phyloP scores from a whole-genome alignment of 2,113 vertebrate species.

The Lanius ludovicianus region DNA sequence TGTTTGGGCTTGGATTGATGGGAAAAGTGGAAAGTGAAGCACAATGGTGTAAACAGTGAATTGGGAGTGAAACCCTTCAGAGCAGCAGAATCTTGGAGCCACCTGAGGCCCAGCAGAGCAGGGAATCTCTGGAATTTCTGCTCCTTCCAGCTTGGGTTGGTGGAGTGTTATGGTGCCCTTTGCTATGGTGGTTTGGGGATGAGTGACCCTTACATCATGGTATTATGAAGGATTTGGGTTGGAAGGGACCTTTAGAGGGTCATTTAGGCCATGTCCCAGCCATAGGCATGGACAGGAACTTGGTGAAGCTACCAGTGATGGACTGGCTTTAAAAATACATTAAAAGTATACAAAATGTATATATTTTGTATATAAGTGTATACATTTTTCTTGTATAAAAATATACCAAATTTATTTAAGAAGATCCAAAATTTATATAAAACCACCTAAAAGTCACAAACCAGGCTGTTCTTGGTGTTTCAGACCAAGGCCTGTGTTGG shows the following conservation, averaged over 20 bases:
- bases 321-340: not conserved
- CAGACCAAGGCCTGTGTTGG: not conserved
- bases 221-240: not conserved
- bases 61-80: not conserved
- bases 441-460: not conserved
- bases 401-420: too few species aligned
- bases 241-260: not conserved
- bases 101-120: not conserved
- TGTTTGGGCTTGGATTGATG: not conserved
- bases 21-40: not conserved
- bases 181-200: not conserved
- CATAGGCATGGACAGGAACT: not conserved
- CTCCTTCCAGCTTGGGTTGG: not conserved
- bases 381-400: not conserved
- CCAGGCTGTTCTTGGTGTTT: not conserved
- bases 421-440: not conserved
- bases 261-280: too few species aligned
- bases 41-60: fast-evolving
- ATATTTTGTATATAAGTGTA: not conserved
- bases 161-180: not conserved
- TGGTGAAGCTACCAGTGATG: not conserved
- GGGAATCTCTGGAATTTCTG: not conserved
- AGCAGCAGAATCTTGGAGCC: not conserved
- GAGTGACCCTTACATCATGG: not conserved
- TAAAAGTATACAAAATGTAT: not conserved